phyloP scores from a whole-genome alignment of 2,888 invertebrate species.

The Antitype chi region DNA sequence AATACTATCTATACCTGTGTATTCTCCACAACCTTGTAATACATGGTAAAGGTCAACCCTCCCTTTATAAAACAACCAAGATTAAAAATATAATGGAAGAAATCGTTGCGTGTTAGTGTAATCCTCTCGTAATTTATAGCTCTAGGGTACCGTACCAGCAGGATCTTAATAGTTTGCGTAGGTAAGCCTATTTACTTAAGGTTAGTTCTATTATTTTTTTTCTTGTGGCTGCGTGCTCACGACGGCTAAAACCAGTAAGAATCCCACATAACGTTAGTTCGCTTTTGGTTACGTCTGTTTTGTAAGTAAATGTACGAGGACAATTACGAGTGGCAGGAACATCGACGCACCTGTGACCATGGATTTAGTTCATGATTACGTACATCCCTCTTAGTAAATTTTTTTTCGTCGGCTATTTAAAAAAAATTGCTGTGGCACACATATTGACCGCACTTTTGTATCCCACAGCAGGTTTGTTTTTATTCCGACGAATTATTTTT shows the following conservation, averaged over 20 bases:
- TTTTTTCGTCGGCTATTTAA: no score
- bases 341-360: no score
- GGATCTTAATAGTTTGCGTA: conserved; percentile 11
- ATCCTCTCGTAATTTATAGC: conserved; percentile 39
- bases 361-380: no score
- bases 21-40: conserved; percentile 10
- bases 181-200: neutral
- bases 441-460: no score
- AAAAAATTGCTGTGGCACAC: no score
- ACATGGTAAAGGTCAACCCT: conserved; percentile 36
- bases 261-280: neutral
- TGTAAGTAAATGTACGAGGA: neutral
- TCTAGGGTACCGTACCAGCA: conserved; percentile 1
- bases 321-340: no score
- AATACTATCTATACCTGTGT: neutral
- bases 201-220: neutral
- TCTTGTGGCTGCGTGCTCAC: neutral
- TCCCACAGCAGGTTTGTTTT: no score
- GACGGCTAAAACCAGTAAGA: neutral
- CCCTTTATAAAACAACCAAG: conserved; percentile 10
- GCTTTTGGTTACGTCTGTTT: neutral
- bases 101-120: conserved; percentile 34
- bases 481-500: no score
- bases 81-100: conserved; percentile 38
- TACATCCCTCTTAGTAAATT: no score